Evolutionary conservation across 1,140 invertebrate species (phyloP).

Genomic region (Chionoecetes opilio): DNA sequence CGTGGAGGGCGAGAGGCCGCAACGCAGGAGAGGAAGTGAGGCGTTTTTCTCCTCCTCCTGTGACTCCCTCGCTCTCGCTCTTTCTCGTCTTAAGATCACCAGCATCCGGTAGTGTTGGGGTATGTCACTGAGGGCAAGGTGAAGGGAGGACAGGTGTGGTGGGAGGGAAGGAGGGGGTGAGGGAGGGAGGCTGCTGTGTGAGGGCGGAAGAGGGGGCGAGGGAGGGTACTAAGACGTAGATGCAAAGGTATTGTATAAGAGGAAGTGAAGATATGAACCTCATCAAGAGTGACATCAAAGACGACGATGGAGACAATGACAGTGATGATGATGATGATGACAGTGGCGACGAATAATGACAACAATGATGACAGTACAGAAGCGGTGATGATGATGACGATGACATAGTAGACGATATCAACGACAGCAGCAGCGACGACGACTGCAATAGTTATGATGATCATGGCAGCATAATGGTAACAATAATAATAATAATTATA

Average conservation of each 20-base stretch:
- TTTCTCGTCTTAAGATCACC: slow-evolving; percentile 9
- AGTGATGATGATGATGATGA: slow-evolving; percentile 40
- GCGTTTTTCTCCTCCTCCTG: not conserved
- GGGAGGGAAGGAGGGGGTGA: not conserved
- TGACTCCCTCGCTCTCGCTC: slow-evolving; percentile 12
- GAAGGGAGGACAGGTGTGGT: not conserved
- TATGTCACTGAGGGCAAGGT: slow-evolving; percentile 16
- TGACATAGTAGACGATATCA: too few species aligned
- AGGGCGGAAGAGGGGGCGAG: not conserved
- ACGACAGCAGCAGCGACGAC: too few species aligned
- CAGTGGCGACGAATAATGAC: not conserved
- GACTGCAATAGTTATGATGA: too few species aligned
- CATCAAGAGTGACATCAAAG: not conserved
- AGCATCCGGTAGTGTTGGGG: slow-evolving; percentile 12
- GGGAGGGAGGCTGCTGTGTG: not conserved
- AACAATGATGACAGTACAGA: not conserved
- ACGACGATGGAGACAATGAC: not conserved
- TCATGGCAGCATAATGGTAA: too few species aligned
- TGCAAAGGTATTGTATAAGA: slow-evolving; percentile 2
- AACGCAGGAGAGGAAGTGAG: not conserved
- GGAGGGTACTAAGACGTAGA: not conserved
- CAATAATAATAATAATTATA: too few species aligned
- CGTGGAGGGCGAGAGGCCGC: not conserved
- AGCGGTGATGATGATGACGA: not conserved
- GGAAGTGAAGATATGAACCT: not conserved